phyloP scores from a whole-genome alignment of 2,797 vertebrate species.

The Malacoctenus gilli region DNA sequence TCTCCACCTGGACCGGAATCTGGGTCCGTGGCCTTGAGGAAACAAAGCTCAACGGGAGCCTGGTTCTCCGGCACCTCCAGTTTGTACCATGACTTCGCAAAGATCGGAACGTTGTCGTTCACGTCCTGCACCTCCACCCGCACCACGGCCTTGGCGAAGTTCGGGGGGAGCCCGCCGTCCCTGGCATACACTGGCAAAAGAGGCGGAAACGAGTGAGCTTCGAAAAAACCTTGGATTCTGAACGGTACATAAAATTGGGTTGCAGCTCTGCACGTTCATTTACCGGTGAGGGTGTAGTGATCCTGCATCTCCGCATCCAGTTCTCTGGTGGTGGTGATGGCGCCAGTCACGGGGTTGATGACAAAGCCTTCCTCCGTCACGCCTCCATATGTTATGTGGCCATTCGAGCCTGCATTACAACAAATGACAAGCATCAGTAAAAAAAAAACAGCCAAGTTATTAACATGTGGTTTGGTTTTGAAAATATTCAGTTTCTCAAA shows the following conservation, averaged over 20 bases:
- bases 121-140: conserved; percentile 88
- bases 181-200: conserved; percentile 87
- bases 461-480: conserved; percentile 40
- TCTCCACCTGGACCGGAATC: conserved; percentile 88
- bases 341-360: conserved; percentile 89
- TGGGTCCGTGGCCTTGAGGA: conserved; percentile 88
- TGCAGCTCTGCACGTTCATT: not conserved
- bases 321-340: conserved; percentile 86
- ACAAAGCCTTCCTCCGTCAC: conserved; percentile 89
- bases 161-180: conserved; percentile 90
- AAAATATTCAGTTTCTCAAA: conserved; percentile 38
- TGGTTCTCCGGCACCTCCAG: conserved; percentile 95
- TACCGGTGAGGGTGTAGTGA: conserved; percentile 90
- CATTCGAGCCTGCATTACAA: conserved; percentile 83
- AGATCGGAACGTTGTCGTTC: conserved; percentile 90
- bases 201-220: too few species aligned
- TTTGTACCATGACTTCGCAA: conserved; percentile 83
- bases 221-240: too few species aligned
- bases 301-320: conserved; percentile 89
- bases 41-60: conserved; percentile 82
- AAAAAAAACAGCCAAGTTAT: conserved; percentile 44
- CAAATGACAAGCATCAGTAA: conserved; percentile 13
- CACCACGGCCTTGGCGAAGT: conserved; percentile 87
- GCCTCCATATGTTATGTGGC: conserved; percentile 91
- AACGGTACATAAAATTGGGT: not conserved